phyloP scores from a whole-genome alignment of 2,888 invertebrate genomes.

The Allygus modestus region DNA sequence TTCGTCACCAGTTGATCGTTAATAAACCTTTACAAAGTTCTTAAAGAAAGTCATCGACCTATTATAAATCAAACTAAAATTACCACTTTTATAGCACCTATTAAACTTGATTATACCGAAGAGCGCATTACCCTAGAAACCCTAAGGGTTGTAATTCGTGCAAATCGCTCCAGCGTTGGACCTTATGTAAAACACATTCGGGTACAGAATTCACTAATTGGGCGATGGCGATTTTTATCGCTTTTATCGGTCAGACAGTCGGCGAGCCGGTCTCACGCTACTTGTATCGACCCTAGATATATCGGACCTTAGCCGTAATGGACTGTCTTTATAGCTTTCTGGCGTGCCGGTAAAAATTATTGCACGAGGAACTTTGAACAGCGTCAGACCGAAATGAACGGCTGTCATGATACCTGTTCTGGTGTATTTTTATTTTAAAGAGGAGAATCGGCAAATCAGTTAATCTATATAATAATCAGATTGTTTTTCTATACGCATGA shows the following conservation, averaged over 20 bases:
- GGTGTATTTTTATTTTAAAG: too few species aligned
- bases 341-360: slow-evolving; percentile 24
- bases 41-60: background rate
- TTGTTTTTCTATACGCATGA: too few species aligned
- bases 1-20: too few species aligned
- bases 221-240: slow-evolving; percentile 24
- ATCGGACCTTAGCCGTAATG: slow-evolving; percentile 23
- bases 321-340: slow-evolving; percentile 15
- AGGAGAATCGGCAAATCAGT: too few species aligned
- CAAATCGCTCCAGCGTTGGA: slow-evolving; percentile 3
- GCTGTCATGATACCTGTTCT: background rate
- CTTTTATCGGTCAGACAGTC: background rate
- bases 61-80: slow-evolving; percentile 36
- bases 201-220: slow-evolving; percentile 27
- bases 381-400: background rate
- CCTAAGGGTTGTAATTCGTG: slow-evolving; percentile 5
- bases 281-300: slow-evolving; percentile 3
- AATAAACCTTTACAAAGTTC: too few species aligned
- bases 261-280: background rate
- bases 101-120: slow-evolving; percentile 6
- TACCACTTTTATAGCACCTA: slow-evolving; percentile 14
- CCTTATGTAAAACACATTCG: slow-evolving; percentile 22
- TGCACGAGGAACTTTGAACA: slow-evolving; percentile 3
- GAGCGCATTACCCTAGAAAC: slow-evolving; percentile 23
- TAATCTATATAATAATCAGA: too few species aligned